These are phyloP conservation scores for Odontamblyopus lacepedii DNA, from an alignment of 2,797 vertebrate genomes.

Conservation along the genomic window DNA sequence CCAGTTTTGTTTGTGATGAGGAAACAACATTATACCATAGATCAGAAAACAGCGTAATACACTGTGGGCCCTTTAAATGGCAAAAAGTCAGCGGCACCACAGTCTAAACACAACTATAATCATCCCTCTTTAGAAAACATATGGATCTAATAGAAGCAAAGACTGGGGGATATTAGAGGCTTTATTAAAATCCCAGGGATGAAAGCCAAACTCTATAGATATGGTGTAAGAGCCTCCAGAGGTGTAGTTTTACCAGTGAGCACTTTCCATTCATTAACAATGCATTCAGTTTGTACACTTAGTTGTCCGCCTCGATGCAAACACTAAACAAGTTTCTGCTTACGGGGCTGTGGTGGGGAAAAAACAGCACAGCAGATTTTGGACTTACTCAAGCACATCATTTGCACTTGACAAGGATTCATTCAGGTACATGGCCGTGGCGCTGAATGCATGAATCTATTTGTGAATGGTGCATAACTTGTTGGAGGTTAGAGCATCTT, in stretches of 20 bases:
- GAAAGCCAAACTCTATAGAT: constrained; percentile 10
- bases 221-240: constrained; percentile 28
- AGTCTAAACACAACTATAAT: constrained; percentile 2
- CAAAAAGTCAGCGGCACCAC: not conserved
- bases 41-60: too few relatives aligned
- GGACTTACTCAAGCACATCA: constrained; percentile 44
- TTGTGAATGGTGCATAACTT: not conserved
- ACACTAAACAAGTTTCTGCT: constrained; percentile 56
- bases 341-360: constrained; percentile 27
- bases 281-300: constrained; percentile 31
- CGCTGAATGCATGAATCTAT: not conserved
- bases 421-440: not conserved
- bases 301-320: constrained; percentile 51
- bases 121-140: not conserved
- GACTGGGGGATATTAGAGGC: not conserved
- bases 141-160: not conserved
- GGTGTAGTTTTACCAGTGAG: constrained; percentile 42
- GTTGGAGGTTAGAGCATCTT: not conserved
- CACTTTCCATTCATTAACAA: constrained; percentile 69
- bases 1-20: too few relatives aligned
- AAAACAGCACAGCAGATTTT: constrained; percentile 47
- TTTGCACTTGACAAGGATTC: constrained; percentile 22
- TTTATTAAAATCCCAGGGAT: not conserved
- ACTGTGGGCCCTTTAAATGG: not conserved
- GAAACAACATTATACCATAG: too few relatives aligned